Base-by-base conservation (phyloP, 2,113 vertebrate genomes). In the Nyctibius bracteatus region DNA sequence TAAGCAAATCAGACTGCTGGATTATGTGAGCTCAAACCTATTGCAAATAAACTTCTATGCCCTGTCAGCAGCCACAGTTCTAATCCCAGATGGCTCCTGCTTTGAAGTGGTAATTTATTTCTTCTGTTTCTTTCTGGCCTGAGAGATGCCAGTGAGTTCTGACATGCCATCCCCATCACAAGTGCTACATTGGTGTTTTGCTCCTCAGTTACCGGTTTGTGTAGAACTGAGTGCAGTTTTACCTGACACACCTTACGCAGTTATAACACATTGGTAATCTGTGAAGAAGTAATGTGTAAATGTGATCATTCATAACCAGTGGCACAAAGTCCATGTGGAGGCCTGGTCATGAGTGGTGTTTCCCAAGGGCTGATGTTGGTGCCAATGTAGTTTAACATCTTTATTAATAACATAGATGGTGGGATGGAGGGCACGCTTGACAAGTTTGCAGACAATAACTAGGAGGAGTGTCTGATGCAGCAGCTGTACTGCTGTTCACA, bases 101-200 rank as follows among this genome's bases (percentile, higher is more conserved):
- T 87, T 70, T 59, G 33, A 59, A 72, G 33, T 17, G 21, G 43
- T 33, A 17, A 35, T 91, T 91, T 78, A 57, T 84, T 86, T 81
- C 51, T 23, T 77, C 49, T 23, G 2, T 71, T 79, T 66, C 55
- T 59, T 71, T 67, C 44, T 90, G 70, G 24, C 39, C 30, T 14
- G 28, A 81, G 59, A 57, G 46, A 44, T 51, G n/a, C 9, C 57
- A 33, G n/a, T 58, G 52, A 71, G 14, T 79, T 78, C 59, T 93
- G 43, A 25, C 0, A 0, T 49, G 16, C 58, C 10, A 20, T 65
- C n/a, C 18, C 24, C 10, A 31, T 47, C 41, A 28, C 24, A 57
- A 68, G 18, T 52, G 44, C 54, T 28, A 2, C 37, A 1, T 1
- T 41, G 28, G 20, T 68, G 49, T 52, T 90, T 70, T 71, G 59